phyloP scores from a whole-genome alignment of 2,888 invertebrate genomes.

The Diarsia rubi region DNA sequence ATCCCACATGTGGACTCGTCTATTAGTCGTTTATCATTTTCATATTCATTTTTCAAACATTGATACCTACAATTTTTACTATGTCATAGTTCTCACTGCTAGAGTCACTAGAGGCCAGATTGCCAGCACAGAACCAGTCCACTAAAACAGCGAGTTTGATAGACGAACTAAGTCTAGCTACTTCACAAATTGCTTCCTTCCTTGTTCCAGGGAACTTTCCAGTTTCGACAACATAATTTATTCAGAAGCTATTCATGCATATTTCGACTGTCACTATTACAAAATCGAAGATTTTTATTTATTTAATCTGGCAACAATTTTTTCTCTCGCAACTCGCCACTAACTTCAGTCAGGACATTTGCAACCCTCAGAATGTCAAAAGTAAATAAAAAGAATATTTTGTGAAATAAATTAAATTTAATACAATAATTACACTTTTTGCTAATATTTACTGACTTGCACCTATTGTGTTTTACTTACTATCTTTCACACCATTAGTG shows the following conservation, averaged over 20 bases:
- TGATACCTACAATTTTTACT: too few relatives aligned
- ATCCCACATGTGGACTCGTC: too few relatives aligned
- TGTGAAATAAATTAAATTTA: constrained; percentile 64
- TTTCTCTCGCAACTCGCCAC: constrained; percentile 38
- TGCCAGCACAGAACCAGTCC: neutral
- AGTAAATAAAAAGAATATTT: constrained; percentile 84
- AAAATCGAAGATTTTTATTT: constrained; percentile 6
- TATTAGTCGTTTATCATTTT: too few relatives aligned
- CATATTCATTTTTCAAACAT: too few relatives aligned
- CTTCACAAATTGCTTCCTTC: neutral
- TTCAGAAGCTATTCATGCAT: neutral
- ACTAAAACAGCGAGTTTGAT: neutral
- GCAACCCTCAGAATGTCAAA: constrained; percentile 86
- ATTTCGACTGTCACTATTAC: neutral
- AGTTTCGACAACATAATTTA: neutral
- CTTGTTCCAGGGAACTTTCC: neutral
- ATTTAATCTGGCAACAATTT: constrained; percentile 55
- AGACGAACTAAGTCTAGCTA: neutral
- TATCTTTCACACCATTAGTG: constrained; percentile 67
- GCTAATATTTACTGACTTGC: constrained; percentile 76
- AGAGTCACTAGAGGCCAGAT: too few relatives aligned
- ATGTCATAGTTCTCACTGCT: too few relatives aligned
- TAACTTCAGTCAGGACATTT: constrained; percentile 76
- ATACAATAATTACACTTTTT: constrained; percentile 70
- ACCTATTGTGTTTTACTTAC: constrained; percentile 74